Evolutionary conservation across 2,888 invertebrate genomes (phyloP).

Genomic region (Actias luna): DNA sequence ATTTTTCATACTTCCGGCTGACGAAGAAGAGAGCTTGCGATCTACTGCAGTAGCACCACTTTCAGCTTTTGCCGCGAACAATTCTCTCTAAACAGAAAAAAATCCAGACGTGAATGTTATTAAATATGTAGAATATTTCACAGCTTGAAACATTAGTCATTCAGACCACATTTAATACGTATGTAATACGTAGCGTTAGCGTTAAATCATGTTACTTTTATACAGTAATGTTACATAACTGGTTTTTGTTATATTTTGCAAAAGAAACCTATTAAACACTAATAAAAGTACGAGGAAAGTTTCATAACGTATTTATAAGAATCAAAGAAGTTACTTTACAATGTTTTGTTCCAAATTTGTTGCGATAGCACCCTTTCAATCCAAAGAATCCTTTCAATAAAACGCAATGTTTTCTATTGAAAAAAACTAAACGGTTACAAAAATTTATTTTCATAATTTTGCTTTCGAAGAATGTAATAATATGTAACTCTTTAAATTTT

Average conservation of each 20-base stretch:
- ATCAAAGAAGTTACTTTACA: not conserved
- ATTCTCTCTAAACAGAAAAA: constrained; percentile 87
- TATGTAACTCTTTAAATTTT: no score
- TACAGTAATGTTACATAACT: not conserved
- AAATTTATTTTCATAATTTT: no score
- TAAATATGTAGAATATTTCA: no score
- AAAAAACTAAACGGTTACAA: not conserved
- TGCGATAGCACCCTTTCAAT: not conserved
- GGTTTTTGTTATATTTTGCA: not conserved
- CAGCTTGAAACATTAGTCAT: no score
- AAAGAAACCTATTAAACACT: not conserved
- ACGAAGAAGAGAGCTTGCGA: constrained; percentile 92
- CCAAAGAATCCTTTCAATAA: no score
- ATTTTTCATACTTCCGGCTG: constrained; percentile 95
- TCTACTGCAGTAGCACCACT: constrained; percentile 86
- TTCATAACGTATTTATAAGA: not conserved
- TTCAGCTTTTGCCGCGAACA: constrained; percentile 90
- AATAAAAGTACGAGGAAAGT: not conserved
- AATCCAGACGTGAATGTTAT: no score
- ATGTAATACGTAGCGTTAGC: no score
- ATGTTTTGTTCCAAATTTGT: not conserved
- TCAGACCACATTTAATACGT: no score
- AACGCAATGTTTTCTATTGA: not conserved
- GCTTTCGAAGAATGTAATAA: no score
- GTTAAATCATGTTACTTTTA: not conserved